Evolutionary conservation across 2,888 invertebrate genomes (phyloP).

Genomic region (Monopis laevigella): DNA sequence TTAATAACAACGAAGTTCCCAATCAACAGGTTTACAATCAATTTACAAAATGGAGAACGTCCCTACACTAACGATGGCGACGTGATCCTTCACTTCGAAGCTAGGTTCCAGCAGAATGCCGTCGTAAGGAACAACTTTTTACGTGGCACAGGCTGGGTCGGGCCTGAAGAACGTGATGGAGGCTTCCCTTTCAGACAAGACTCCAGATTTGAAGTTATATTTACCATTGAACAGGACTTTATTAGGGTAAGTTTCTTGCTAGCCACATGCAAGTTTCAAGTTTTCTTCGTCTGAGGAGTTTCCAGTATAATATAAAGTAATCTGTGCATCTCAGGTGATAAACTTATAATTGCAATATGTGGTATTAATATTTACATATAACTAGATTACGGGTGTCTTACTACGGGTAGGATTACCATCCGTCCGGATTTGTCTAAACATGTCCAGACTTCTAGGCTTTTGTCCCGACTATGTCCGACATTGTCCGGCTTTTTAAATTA

Average conservation of each 20-base stretch:
- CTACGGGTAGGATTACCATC: neutral
- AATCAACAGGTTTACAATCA: conserved; percentile 5
- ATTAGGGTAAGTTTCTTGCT: conserved; percentile 8
- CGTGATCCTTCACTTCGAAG: conserved; percentile 3
- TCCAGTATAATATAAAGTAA: too few relatives aligned
- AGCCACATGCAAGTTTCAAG: too few relatives aligned
- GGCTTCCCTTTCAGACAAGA: conserved; percentile 1
- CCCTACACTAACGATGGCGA: neutral
- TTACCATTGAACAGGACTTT: conserved; percentile 1
- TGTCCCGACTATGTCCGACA: too few relatives aligned
- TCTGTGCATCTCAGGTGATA: too few relatives aligned
- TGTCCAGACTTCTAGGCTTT: too few relatives aligned
- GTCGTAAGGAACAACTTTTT: conserved; percentile 1
- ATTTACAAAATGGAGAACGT: conserved; percentile 1
- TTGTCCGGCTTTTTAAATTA: too few relatives aligned
- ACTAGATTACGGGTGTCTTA: neutral
- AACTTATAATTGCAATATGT: too few relatives aligned
- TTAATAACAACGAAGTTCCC: too few relatives aligned
- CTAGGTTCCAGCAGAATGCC: conserved; percentile 1
- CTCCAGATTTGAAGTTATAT: conserved; percentile 8
- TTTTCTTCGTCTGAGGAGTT: too few relatives aligned
- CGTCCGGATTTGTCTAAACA: too few relatives aligned
- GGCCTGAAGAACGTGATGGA: conserved; percentile 2
- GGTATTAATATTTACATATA: too few relatives aligned
- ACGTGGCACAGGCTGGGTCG: neutral